These are phyloP conservation scores for Luehdorfia chinensis DNA, from an alignment of 1,140 invertebrate genomes.

Conservation along the genomic window DNA sequence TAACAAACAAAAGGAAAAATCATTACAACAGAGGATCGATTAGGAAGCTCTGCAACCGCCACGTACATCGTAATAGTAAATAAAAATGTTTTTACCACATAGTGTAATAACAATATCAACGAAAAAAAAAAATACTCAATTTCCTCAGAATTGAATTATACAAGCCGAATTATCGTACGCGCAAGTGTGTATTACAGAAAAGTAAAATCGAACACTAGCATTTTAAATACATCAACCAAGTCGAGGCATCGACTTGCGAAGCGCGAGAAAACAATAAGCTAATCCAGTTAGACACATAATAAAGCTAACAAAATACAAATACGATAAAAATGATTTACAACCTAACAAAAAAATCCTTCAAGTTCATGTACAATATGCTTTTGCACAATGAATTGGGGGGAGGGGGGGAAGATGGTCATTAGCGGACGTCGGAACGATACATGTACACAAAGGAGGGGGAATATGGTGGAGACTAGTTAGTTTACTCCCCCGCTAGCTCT, in stretches of 20 bases:
- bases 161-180: conserved; percentile 41
- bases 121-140: conserved; percentile 37
- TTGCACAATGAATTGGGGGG: conserved; percentile 39
- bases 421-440: conserved; percentile 42
- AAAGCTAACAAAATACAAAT: conserved; percentile 71
- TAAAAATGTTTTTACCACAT: conserved; percentile 38
- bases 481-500: conserved; percentile 52
- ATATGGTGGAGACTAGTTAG: neutral
- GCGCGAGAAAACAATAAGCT: conserved; percentile 37
- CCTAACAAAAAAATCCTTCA: conserved; percentile 64
- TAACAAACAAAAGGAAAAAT: conserved; percentile 55
- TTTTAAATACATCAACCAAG: conserved; percentile 29
- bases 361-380: conserved; percentile 54
- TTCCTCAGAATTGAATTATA: conserved; percentile 25
- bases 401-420: conserved; percentile 39
- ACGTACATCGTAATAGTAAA: conserved; percentile 28
- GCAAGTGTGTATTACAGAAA: conserved; percentile 32
- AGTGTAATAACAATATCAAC: conserved; percentile 32
- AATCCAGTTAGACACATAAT: conserved; percentile 61
- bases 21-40: conserved; percentile 50
- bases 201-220: conserved; percentile 43
- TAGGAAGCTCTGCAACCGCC: conserved; percentile 40
- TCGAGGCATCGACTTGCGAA: conserved; percentile 2
- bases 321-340: conserved; percentile 75
- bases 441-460: conserved; percentile 49